phyloP scores from a whole-genome alignment of 2,888 invertebrate species.

The Mimachlamys varia region DNA sequence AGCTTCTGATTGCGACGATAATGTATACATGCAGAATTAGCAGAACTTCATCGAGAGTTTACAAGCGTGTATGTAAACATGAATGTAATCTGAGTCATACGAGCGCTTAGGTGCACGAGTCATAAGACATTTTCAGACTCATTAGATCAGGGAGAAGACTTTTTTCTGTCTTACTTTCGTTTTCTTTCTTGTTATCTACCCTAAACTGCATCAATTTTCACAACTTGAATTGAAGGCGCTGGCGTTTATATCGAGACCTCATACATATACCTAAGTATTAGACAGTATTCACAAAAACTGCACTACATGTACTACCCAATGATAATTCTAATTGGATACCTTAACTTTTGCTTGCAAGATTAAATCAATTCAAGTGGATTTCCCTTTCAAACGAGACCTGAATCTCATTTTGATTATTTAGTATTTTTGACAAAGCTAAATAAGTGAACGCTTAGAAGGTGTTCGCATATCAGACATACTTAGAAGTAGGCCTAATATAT shows the following conservation, averaged over 20 bases:
- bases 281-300: neutral
- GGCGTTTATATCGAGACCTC: neutral
- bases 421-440: too few relatives aligned
- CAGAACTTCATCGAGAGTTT: neutral
- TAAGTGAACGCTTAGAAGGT: too few relatives aligned
- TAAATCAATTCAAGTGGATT: neutral
- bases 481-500: too few relatives aligned
- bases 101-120: neutral
- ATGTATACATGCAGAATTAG: neutral
- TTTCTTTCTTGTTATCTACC: neutral
- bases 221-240: neutral
- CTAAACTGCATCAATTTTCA: neutral
- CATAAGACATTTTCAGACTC: neutral
- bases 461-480: too few relatives aligned
- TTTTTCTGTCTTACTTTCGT: neutral
- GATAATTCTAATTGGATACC: neutral
- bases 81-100: neutral
- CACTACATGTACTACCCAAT: neutral
- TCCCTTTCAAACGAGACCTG: too few relatives aligned
- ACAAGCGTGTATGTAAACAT: slow-evolving; percentile 29
- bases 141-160: neutral
- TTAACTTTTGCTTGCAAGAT: neutral
- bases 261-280: neutral
- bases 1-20: neutral
- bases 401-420: too few relatives aligned